phyloP scores from a whole-genome alignment of 2,113 vertebrate species.

The Sorex fumeus region DNA sequence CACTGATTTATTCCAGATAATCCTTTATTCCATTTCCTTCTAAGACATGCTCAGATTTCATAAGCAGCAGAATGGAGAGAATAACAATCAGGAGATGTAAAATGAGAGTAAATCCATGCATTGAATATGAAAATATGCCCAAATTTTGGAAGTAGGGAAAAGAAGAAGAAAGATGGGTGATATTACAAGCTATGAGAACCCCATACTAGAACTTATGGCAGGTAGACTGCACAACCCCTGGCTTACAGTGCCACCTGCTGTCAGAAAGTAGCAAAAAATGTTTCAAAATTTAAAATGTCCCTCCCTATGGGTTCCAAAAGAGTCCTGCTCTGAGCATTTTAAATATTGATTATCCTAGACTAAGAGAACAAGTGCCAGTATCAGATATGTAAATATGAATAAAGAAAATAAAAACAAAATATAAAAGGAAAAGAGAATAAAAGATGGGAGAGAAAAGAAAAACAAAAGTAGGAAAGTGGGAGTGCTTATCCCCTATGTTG shows the following conservation, averaged over 20 bases:
- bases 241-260: slow-evolving; percentile 79
- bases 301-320: fast-evolving
- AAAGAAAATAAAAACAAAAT: not conserved
- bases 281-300: not conserved
- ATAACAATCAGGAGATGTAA: not conserved
- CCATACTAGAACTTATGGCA: not conserved
- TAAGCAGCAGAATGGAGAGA: not conserved
- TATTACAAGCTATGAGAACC: not conserved
- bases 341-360: not conserved
- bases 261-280: not conserved
- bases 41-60: slow-evolving; percentile 38
- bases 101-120: not conserved
- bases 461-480: not conserved
- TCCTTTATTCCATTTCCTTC: not conserved
- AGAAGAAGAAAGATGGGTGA: not conserved
- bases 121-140: not conserved
- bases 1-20: not conserved
- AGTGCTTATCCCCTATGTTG: not conserved
- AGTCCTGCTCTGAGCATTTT: fast-evolving
- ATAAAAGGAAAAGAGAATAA: not conserved
- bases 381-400: not conserved
- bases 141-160: not conserved
- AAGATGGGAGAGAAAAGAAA: not conserved
- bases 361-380: not conserved
- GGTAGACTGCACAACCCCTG: not conserved